Percentiles rank a stretch among this genome's conserved stretches.
Conservation (phyloP, 2,888 invertebrate genomes). For the Lamellibrachia columna region DNA sequence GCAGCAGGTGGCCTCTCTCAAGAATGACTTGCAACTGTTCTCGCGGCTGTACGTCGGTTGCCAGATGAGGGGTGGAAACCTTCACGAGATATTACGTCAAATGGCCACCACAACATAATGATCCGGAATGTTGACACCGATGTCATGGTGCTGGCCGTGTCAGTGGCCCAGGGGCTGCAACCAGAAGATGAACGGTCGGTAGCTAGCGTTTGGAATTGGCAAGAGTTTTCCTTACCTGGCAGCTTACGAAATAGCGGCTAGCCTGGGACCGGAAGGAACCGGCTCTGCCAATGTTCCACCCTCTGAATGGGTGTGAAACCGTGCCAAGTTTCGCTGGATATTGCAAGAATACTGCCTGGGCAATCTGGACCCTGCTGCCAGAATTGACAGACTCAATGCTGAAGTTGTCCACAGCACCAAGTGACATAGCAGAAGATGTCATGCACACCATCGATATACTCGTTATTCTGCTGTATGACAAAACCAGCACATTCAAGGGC, state of each 20-base stretch:
- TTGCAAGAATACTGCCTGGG: not conserved
- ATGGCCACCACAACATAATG: too few relatives aligned
- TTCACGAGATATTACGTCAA: too few relatives aligned
- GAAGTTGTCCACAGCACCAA: not conserved
- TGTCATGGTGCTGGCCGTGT: not conserved
- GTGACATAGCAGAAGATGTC: not conserved
- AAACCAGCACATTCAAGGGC: too few relatives aligned
- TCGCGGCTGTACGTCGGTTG: too few relatives aligned
- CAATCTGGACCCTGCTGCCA: not conserved
- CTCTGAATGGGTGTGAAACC: not conserved
- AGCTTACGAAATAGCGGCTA: not conserved
- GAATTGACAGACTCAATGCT: not conserved
- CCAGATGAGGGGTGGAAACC: too few relatives aligned
- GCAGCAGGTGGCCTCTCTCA: too few relatives aligned
- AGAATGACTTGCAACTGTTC: too few relatives aligned
- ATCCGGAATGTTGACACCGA: too few relatives aligned
- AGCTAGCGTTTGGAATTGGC: not conserved
- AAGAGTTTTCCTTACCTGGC: not conserved
- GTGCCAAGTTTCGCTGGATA: not conserved
- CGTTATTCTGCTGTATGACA: too few relatives aligned
- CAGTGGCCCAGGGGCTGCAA: not conserved
- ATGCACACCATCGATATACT: not conserved
- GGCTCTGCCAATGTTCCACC: not conserved
- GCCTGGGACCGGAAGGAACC: not conserved
- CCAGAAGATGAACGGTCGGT: not conserved